Base-by-base conservation (phyloP, 2,797 vertebrate species). In the Pteronotus mesoamericanus region DNA sequence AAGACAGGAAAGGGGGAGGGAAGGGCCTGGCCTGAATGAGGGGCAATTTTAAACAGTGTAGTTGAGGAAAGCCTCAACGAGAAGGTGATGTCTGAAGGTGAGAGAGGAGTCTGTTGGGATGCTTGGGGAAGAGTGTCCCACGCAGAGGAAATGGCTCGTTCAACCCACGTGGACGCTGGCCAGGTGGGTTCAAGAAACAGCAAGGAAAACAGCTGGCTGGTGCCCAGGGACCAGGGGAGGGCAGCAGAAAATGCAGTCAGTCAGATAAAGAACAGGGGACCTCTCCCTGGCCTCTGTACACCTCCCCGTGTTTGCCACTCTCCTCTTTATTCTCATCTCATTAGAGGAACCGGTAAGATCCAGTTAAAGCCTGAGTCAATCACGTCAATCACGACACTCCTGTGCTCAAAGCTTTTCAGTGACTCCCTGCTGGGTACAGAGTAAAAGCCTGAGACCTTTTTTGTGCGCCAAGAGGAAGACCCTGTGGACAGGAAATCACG, bases 401-500 rank as follows among this genome's bases (percentile, higher is more conserved):
- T 32, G 44, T 9, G 48, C 72, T 78, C 53, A 34, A 7, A 37
- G 42, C 48, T 69, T 16, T 37, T 42, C n/a, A 26, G 57, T 1
- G 69, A 26, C 69, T 29, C 69, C 42, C 6, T 21, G 22, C 32
- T 14, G 42, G 29, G 4, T 1, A 4, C 6, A 14, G 12, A 37
- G 22, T 32, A 26, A 53, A 66, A 64, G 61, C 46, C 66, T 26
- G 15, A 19, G n/a, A n/a, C 34, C 68, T 29, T 4, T 4, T 10
- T 3, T 34, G 39, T 5, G 0, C 11, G 66, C 51, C 87, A 32
- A 4, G 0, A n/a, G 79, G 75, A 78, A 24, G 15, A 29, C 2
- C 26, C 1, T 5, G 34, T 0, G n/a, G 74, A n/a, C 44, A 61
- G 92, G 48, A 59, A 51, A 19, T 15, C 0, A n/a, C 1, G 0